A percentile compares a stretch with the other conserved stretches of the same genome.
Conservation (phyloP, 2,113 vertebrate genomes). For the Oreotrochilus melanogaster region DNA sequence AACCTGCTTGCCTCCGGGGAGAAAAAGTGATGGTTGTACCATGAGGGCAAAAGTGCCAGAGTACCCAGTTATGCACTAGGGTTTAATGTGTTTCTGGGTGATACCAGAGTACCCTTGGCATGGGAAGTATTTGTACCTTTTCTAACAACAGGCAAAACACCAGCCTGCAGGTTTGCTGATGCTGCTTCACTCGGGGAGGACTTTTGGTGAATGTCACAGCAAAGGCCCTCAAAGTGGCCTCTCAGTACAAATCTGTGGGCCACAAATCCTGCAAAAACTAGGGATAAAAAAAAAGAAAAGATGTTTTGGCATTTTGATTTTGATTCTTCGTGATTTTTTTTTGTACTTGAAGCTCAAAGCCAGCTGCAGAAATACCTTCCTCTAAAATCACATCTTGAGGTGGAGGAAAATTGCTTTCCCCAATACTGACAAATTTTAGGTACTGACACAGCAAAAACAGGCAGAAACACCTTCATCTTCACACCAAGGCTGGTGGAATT, state of each 20-base stretch:
- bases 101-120: neutral
- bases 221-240: neutral
- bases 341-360: neutral
- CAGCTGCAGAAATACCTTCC: neutral
- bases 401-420: neutral
- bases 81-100: neutral
- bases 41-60: neutral
- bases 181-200: neutral
- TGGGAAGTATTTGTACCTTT: neutral
- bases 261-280: neutral
- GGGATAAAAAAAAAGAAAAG: neutral
- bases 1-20: neutral
- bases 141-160: neutral
- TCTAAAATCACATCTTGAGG: neutral
- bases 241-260: neutral
- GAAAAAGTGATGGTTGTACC: neutral
- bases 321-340: neutral
- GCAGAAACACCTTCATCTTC: neutral
- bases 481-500: neutral
- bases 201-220: neutral
- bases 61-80: neutral
- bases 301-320: neutral
- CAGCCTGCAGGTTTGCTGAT: neutral
- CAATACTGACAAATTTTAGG: neutral
- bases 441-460: neutral